Evolutionary conservation across 2,113 vertebrate species (phyloP).

Genomic region (Tympanuchus pallidicinctus): DNA sequence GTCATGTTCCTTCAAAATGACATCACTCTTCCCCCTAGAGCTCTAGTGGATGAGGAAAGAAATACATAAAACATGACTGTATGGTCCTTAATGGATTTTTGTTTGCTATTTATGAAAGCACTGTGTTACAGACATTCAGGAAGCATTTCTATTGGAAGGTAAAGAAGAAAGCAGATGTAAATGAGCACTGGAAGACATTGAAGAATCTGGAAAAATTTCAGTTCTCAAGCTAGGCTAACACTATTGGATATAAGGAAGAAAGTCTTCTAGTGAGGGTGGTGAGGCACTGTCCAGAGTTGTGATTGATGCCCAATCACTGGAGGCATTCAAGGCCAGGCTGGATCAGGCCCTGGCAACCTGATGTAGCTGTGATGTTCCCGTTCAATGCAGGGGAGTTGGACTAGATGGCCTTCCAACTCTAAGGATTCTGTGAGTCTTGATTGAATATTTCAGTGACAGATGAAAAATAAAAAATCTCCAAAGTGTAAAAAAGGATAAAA

Average conservation of each 20-base stretch:
- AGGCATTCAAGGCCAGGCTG: too few relatives aligned
- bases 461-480: slow-evolving; percentile 27
- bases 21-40: slow-evolving; percentile 7
- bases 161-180: not conserved
- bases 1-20: not conserved
- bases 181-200: not conserved
- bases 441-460: not conserved
- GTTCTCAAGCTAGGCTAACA: not conserved
- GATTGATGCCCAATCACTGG: too few relatives aligned
- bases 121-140: not conserved
- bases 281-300: too few relatives aligned
- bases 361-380: too few relatives aligned
- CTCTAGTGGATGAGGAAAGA: not conserved
- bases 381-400: too few relatives aligned
- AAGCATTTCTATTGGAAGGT: not conserved
- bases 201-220: slow-evolving; percentile 16
- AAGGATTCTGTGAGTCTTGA: too few relatives aligned
- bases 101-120: not conserved
- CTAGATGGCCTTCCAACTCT: too few relatives aligned
- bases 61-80: slow-evolving; percentile 27
- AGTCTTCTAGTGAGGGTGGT: too few relatives aligned
- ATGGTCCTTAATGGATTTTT: not conserved
- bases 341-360: too few relatives aligned
- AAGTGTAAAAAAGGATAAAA: slow-evolving; percentile 18
- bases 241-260: not conserved